These are phyloP conservation scores for Papilio dardanus DNA, from an alignment of 1,140 invertebrate genomes.

Conservation along the genomic window DNA sequence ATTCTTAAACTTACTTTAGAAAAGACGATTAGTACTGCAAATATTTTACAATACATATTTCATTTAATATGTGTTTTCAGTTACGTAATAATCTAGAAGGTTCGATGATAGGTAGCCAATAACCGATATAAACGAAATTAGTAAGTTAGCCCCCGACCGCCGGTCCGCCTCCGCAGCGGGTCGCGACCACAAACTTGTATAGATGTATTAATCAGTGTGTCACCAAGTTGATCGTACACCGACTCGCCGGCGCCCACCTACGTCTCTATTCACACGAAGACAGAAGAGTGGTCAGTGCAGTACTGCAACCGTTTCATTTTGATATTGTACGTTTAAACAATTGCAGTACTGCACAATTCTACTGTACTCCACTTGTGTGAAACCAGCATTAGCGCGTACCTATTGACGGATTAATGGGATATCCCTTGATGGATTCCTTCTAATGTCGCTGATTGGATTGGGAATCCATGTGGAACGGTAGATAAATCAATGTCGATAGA, in stretches of 20 bases:
- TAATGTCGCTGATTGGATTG: conserved; percentile 27
- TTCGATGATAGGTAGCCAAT: conserved; percentile 26
- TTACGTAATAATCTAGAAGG: conserved; percentile 24
- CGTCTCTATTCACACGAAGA: conserved; percentile 4
- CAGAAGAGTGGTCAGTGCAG: not conserved
- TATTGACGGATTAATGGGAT: conserved; percentile 11
- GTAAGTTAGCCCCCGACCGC: not conserved
- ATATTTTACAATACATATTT: not conserved
- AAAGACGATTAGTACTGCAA: not conserved
- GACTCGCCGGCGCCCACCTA: conserved; percentile 31
- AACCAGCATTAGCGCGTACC: not conserved
- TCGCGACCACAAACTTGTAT: conserved; percentile 33
- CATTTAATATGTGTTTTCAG: not conserved
- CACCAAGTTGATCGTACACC: conserved; percentile 31
- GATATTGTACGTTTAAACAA: not conserved
- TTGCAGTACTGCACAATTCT: not conserved
- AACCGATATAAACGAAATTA: conserved; percentile 35
- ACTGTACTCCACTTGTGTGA: not conserved
- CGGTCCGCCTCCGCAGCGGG: conserved; percentile 24
- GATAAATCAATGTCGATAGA: conserved; percentile 10
- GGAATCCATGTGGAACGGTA: not conserved
- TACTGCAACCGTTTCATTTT: not conserved
- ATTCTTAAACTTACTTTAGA: not conserved
- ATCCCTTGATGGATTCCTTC: conserved; percentile 26
- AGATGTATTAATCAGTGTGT: conserved; percentile 36